Base-by-base conservation (phyloP, 2,113 vertebrate species). In the Anhinga rufa region DNA sequence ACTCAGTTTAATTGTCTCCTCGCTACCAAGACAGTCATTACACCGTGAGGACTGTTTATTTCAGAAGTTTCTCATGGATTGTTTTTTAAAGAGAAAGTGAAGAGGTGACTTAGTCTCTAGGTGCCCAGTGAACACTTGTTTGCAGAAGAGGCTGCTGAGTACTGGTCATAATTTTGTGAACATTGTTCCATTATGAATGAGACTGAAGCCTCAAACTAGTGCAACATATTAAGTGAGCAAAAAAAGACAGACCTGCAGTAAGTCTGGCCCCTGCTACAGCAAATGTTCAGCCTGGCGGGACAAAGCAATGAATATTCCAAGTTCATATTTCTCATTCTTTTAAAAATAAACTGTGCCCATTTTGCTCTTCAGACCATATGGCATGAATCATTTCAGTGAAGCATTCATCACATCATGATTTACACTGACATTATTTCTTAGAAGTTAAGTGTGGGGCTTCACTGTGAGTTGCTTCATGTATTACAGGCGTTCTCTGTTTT, bases 351-450 rank as follows among this genome's bases (percentile, higher is more conserved):
- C 88, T 86, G 26, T 97, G 86, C 96, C 96, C 76, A 1, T 90
- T 96, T 97, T 98, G 94, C 86, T 97, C 82, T 95, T 89, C 86
- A 97, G 94, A 92, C 91, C 95, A 94, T 96, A 93, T 87, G 92
- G 92, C 84, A 64, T 97, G 97, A 98, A 95, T 98, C 90, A 96
- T 90, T 95, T 90, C 93, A 94, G 77, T 82, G 92, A 97, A 95
- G 91, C 91, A 89, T 96, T 89, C 42, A 88, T 82, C 94, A 91
- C 82, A 81, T 85, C 93, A 90, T 49, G 95, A 92, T 88, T 97
- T 95, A 96, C 78, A 95, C 72, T 89, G 90, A 93, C 92, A 92
- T 89, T 92, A 76, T 93, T 96, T 96, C 91, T 95, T 92, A 89
- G 88, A 96, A 86, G 79, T 89, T 93, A 93, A 94, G 75, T 91